Base-by-base conservation (phyloP, 2,888 invertebrate species). In the Pyralis farinalis region DNA sequence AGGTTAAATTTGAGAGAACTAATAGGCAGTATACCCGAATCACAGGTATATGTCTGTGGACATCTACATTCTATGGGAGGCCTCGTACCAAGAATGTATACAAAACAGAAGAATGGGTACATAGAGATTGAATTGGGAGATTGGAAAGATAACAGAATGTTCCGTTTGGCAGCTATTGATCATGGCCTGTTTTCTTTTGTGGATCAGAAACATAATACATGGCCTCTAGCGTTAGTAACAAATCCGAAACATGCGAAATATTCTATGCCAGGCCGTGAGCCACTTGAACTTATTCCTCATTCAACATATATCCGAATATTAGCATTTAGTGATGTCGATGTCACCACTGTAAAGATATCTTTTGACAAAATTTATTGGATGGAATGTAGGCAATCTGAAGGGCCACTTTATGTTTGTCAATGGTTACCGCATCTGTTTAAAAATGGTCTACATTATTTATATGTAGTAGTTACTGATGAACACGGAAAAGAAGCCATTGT, bases 91-190 rank as follows among this genome's bases (percentile, higher is more conserved):
- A 89, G 92, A 51, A 97, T 98, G 97, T 97, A 97, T 67, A 94
- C 96, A 1, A 86, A 94, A 53, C 97, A 97, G 63, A 92, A 93
- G 55, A 91, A 91, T 46, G 97, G 97, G 3, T 95, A 92, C 66
- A 83, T 97, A 44, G 98, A 98, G 80, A 86, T 97, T 42, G 98
- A 98, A 81, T 82, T 97, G 39, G 96, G 94, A 6, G 98, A 98
- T 83, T 98, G 97, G 97, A 97, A 96, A 79, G 95, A 96, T 61
- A 95, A 95, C 66, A 91, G 97, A 85, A 91, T 94, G 95, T 96
- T 91, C 81, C 91, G 97, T 28, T 71, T 97, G 36, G 91, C 93
- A 48, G 97, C 95, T n/a, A 92, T 97, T 52, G 97, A 98, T 79
- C 95, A 97, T 75, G 97, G 96, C 33, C 83, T 96, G 52, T 93